Conservation (phyloP, 1,140 invertebrate species). For the Trypoxylus dichotomus region DNA sequence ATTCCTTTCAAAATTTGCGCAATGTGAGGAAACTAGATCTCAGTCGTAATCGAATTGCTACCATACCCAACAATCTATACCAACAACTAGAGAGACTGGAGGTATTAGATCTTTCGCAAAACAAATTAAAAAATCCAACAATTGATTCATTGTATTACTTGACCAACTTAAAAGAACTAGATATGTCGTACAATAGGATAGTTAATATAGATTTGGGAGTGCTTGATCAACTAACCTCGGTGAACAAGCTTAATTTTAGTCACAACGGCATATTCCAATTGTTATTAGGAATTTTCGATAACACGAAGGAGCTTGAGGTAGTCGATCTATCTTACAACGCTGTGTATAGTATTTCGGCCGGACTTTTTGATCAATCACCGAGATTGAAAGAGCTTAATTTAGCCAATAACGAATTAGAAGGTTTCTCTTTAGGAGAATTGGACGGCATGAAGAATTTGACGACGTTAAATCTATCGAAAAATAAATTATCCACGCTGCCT, state of each 20-base stretch:
- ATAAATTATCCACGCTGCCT: conserved; percentile 8
- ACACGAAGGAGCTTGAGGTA: neutral
- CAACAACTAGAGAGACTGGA: neutral
- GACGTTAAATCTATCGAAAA: conserved; percentile 24
- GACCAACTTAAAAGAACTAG: conserved; percentile 16
- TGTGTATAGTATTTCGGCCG: neutral
- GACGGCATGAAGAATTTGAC: neutral
- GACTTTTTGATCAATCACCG: neutral
- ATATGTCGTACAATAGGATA: conserved; percentile 19
- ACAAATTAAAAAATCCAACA: conserved; percentile 5
- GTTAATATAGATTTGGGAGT: neutral
- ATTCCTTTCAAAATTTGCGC: conserved; percentile 3
- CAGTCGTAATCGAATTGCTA: conserved; percentile 6
- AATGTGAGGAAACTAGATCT: neutral
- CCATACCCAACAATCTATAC: neutral
- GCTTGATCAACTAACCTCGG: neutral
- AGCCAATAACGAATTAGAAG: neutral
- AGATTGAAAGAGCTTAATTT: conserved; percentile 23
- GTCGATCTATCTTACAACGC: conserved; percentile 10
- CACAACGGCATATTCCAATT: neutral
- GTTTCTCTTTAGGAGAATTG: neutral
- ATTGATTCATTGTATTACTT: conserved; percentile 1
- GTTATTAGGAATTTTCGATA: neutral
- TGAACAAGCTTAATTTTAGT: conserved; percentile 4
- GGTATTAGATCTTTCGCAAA: neutral